Conservation (phyloP, 2,888 invertebrate genomes). For the Microctonus brassicae region DNA sequence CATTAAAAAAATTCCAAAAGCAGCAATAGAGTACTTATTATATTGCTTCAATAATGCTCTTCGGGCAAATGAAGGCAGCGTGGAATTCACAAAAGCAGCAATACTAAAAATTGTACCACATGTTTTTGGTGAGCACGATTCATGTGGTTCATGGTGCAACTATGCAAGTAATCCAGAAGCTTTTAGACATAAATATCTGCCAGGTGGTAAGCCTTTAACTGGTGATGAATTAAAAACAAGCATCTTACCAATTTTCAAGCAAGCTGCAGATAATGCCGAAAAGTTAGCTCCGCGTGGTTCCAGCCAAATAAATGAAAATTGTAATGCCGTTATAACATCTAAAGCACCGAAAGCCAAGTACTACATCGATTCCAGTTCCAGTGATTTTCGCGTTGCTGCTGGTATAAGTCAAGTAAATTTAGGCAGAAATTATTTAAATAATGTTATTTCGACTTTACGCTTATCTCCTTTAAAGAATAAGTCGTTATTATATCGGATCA, state of each 20-base stretch:
- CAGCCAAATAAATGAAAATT: constrained; percentile 34
- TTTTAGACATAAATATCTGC: constrained; percentile 12
- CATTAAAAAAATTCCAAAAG: background rate
- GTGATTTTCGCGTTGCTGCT: constrained; percentile 31
- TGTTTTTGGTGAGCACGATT: background rate
- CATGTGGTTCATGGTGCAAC: background rate
- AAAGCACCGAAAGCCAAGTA: constrained; percentile 28
- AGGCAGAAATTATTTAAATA: constrained; percentile 1
- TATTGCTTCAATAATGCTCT: background rate
- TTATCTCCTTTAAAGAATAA: constrained; percentile 13
- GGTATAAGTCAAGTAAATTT: constrained; percentile 30
- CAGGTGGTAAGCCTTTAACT: constrained; percentile 17
- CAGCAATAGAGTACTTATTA: background rate
- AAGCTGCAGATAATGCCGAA: constrained; percentile 23
- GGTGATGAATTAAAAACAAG: constrained; percentile 2
- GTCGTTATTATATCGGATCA: background rate
- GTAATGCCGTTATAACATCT: constrained; percentile 26
- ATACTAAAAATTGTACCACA: background rate
- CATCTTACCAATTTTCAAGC: constrained; percentile 6
- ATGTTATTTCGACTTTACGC: background rate
- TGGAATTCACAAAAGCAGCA: background rate
- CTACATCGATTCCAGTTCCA: constrained; percentile 31
- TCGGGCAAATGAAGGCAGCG: background rate
- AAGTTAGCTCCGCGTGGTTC: constrained; percentile 37
- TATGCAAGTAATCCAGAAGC: background rate